These are phyloP conservation scores for Stictocephala bisonia DNA, from an alignment of 2,888 invertebrate species.

Conservation along the genomic window DNA sequence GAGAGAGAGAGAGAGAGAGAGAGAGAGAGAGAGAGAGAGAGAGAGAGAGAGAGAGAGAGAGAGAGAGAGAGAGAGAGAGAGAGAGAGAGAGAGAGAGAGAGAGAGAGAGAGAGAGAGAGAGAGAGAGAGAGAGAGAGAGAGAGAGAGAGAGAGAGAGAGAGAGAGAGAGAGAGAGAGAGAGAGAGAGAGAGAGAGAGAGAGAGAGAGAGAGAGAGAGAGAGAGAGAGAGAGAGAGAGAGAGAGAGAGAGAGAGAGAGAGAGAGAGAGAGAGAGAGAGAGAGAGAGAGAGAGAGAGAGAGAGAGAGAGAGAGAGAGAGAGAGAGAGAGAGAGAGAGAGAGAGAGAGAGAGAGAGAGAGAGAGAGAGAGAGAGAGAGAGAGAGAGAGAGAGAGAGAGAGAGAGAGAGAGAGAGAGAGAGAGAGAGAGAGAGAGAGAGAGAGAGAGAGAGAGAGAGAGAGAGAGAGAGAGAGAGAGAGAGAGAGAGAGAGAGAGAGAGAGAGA, in stretches of 20 bases:
- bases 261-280: background rate
- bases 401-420: background rate
- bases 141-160: background rate
- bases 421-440: background rate
- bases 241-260: background rate
- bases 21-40: background rate
- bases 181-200: background rate
- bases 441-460: background rate
- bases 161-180: background rate
- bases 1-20: background rate
- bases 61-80: background rate
- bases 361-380: background rate
- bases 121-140: background rate
- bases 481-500: background rate
- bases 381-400: background rate
- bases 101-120: background rate
- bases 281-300: background rate
- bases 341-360: background rate
- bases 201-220: background rate
- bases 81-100: background rate
- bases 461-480: background rate
- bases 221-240: background rate
- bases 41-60: conserved; percentile 25
- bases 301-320: background rate
- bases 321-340: background rate